A percentile compares a stretch with the other conserved stretches of the same genome.
These are phyloP conservation scores for Chalcosyrphus nemorum DNA, from an alignment of 2,888 invertebrate species.

Conservation along the genomic window DNA sequence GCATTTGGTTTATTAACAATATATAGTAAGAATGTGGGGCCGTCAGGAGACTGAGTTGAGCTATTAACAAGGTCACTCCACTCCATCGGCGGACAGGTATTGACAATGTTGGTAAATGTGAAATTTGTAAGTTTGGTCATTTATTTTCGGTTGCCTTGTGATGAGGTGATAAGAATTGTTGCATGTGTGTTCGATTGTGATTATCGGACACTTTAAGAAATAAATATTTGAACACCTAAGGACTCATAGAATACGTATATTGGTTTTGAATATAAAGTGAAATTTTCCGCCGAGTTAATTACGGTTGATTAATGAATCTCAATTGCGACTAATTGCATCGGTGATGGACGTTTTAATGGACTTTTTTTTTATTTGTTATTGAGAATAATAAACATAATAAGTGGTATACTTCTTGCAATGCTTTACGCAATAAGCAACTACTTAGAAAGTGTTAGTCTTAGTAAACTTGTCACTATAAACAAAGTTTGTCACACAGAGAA, in stretches of 20 bases:
- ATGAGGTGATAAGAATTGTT: conserved; percentile 34
- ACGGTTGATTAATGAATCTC: neutral
- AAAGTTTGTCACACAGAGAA: too few relatives aligned
- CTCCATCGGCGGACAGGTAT: neutral
- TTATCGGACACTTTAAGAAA: conserved; percentile 15
- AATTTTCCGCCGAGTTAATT: neutral
- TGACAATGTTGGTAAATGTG: neutral
- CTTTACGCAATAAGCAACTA: too few relatives aligned
- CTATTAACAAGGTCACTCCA: conserved; percentile 36
- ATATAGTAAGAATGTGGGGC: conserved; percentile 14
- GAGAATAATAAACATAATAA: too few relatives aligned
- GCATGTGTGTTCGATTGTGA: conserved; percentile 41
- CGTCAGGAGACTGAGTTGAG: conserved; percentile 11
- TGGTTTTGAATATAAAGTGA: neutral
- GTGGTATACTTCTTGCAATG: too few relatives aligned
- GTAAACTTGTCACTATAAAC: too few relatives aligned
- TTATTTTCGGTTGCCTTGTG: conserved; percentile 7
- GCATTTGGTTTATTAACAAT: conserved; percentile 65
- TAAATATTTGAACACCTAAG: conserved; percentile 38
- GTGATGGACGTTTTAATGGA: too few relatives aligned
- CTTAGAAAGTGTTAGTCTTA: too few relatives aligned
- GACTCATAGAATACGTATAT: neutral
- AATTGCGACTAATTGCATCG: too few relatives aligned
- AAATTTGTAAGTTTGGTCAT: conserved; percentile 7
- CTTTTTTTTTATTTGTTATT: too few relatives aligned